A percentile compares a stretch with the other conserved stretches of the same genome.
Evolutionary conservation across 2,113 vertebrate species (phyloP).

Genomic region (Macaca nemestrina): DNA sequence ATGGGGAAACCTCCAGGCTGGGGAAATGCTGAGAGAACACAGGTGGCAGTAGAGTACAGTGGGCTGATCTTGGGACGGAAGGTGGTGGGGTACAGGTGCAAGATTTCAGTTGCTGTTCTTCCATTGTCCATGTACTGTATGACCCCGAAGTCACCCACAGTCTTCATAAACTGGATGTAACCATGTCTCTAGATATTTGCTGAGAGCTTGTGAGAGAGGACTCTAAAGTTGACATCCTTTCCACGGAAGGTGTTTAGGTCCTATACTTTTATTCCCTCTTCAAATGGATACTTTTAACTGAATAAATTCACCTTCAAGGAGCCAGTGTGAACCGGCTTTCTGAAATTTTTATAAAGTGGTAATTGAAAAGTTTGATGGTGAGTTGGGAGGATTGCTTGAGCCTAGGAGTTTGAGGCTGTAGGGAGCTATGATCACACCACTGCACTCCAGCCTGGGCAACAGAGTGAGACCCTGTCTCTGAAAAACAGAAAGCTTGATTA

Average conservation of each 20-base stretch:
- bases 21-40: background rate
- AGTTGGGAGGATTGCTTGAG: too few species aligned
- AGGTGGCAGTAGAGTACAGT: conserved; percentile 27
- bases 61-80: background rate
- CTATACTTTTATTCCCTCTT: background rate
- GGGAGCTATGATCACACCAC: too few species aligned
- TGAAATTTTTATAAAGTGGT: conserved; percentile 11
- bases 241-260: background rate
- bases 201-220: background rate
- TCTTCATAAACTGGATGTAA: background rate
- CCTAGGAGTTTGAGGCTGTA: too few species aligned
- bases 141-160: background rate
- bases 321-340: background rate
- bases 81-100: background rate
- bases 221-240: background rate
- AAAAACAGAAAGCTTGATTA: background rate
- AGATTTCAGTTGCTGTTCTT: background rate
- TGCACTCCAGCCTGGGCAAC: too few species aligned
- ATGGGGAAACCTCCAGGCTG: background rate
- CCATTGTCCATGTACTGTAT: background rate
- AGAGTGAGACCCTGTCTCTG: too few species aligned
- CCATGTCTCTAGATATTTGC: background rate
- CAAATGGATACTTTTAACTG: background rate
- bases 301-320: background rate
- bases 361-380: background rate